These are phyloP conservation scores for Chlorocebus sabaeus DNA, from an alignment of 2,113 vertebrate species.

Conservation along the genomic window DNA sequence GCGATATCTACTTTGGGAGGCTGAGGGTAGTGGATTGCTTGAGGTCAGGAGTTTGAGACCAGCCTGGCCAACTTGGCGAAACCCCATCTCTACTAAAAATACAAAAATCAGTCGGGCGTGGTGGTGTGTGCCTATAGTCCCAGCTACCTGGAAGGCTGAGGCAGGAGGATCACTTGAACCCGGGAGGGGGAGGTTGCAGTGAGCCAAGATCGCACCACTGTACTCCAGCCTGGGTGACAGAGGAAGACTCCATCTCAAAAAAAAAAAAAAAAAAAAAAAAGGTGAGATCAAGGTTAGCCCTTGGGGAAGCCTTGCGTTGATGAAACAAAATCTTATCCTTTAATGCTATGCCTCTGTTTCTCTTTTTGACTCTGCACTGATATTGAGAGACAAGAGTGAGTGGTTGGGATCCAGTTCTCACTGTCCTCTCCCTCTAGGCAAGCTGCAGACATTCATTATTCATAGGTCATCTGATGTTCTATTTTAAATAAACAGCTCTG, in stretches of 20 bases:
- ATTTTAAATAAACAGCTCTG: neutral
- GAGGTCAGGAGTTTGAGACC: too few relatives aligned
- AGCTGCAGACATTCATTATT: neutral
- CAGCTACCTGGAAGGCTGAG: too few relatives aligned
- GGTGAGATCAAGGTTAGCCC: neutral
- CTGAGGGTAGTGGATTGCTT: too few relatives aligned
- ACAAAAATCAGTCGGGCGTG: too few relatives aligned
- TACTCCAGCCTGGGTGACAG: too few relatives aligned
- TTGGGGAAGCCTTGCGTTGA: neutral
- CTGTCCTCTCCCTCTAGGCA: neutral
- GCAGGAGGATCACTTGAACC: too few relatives aligned
- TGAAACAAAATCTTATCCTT: neutral
- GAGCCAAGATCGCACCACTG: too few relatives aligned
- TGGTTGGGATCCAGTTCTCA: neutral
- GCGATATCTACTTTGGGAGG: neutral
- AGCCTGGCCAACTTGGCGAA: too few relatives aligned
- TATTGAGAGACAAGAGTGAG: neutral
- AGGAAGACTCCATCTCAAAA: too few relatives aligned
- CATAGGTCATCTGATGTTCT: neutral
- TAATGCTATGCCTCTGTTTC: neutral
- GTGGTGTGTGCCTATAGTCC: neutral
- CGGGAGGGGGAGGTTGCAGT: too few relatives aligned
- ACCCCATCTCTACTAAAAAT: too few relatives aligned
- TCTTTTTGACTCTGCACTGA: neutral
- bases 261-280: neutral